Conservation (phyloP, 2,888 invertebrate species). For the Andrena fulva region DNA sequence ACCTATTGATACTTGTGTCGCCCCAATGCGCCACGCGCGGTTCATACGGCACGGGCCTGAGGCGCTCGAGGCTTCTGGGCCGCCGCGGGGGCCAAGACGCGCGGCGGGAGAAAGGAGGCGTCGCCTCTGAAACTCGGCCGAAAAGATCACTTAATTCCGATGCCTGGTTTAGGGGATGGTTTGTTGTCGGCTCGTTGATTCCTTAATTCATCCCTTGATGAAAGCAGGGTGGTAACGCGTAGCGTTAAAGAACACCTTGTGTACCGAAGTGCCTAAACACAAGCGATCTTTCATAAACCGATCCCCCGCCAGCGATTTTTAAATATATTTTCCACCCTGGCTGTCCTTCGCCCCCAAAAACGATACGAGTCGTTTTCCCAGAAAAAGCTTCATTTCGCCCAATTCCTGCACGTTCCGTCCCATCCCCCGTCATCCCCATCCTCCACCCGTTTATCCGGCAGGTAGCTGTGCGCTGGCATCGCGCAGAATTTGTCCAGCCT, state of each 20-base stretch:
- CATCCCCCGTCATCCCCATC: background rate
- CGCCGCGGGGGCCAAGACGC: too few relatives aligned
- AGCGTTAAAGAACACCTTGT: background rate
- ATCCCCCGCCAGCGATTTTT: background rate
- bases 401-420: background rate
- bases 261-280: too few relatives aligned
- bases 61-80: too few relatives aligned
- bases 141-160: too few relatives aligned
- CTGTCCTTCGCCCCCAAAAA: background rate
- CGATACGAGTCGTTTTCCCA: background rate
- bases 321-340: too few relatives aligned
- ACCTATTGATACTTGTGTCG: too few relatives aligned
- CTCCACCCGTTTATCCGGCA: constrained; percentile 8
- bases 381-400: constrained; percentile 10
- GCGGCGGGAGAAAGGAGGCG: too few relatives aligned
- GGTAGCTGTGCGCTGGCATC: constrained; percentile 5
- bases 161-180: background rate
- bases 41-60: too few relatives aligned
- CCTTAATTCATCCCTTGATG: background rate
- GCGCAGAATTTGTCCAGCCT: constrained; percentile 37
- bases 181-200: background rate
- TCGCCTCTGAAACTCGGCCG: too few relatives aligned
- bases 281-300: background rate
- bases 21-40: too few relatives aligned
- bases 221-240: background rate